Conservation (phyloP, 1,140 invertebrate genomes). For the Frieseomelitta varia region DNA sequence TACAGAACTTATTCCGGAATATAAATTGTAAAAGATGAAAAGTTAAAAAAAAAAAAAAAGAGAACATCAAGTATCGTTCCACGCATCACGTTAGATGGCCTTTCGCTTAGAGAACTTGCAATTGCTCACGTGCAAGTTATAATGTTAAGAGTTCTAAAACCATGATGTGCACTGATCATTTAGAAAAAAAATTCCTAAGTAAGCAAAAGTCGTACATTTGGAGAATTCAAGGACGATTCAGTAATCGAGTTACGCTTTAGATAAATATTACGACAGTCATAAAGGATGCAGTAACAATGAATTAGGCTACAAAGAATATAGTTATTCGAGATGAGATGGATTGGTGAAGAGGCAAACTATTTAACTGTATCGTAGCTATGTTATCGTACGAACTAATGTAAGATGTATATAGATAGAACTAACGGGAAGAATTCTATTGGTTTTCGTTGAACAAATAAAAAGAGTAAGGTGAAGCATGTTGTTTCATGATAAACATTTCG, state of each 20-base stretch:
- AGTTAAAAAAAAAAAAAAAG: conserved; percentile 31
- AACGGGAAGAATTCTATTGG: conserved; percentile 9
- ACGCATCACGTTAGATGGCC: conserved; percentile 61
- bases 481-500: conserved; percentile 42
- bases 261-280: conserved; percentile 9
- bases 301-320: conserved; percentile 25
- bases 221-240: neutral
- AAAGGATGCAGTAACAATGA: conserved; percentile 20
- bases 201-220: too few species aligned
- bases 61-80: conserved; percentile 44
- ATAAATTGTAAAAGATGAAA: conserved; percentile 60
- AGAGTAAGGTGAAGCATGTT: neutral
- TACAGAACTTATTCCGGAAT: conserved; percentile 69
- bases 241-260: conserved; percentile 12
- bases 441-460: conserved; percentile 7
- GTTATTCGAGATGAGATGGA: conserved; percentile 3
- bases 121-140: conserved; percentile 49
- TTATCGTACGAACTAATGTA: conserved; percentile 49
- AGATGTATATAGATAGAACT: conserved; percentile 65
- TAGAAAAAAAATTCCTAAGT: conserved; percentile 10
- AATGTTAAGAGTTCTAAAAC: conserved; percentile 16
- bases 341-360: conserved; percentile 42
- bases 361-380: conserved; percentile 46
- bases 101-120: conserved; percentile 64
- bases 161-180: conserved; percentile 11